Conservation (phyloP, 2,797 vertebrate genomes). For the Catamblyrhynchus diadema region DNA sequence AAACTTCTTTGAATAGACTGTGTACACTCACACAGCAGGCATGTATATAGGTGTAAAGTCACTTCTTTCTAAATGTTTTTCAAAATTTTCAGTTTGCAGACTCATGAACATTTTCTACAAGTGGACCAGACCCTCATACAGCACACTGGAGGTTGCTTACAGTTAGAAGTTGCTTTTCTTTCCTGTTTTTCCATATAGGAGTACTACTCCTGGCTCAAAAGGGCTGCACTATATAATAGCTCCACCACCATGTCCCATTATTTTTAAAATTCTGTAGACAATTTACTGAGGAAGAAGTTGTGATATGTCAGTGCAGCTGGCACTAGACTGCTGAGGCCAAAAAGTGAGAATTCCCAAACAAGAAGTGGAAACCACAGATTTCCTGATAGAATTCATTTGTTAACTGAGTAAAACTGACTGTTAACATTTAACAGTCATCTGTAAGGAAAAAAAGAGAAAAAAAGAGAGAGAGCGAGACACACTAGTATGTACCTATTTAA, state of each 20-base stretch:
- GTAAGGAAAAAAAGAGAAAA: neutral
- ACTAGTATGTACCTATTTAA: neutral
- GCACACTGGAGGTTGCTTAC: neutral
- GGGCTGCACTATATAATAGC: neutral
- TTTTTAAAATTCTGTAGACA: neutral
- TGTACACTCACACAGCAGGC: neutral
- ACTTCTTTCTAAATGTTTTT: neutral
- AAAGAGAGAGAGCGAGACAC: accelerated
- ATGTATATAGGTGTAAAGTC: neutral
- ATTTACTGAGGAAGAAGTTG: neutral
- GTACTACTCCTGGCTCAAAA: neutral
- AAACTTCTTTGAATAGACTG: neutral
- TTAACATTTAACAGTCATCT: neutral
- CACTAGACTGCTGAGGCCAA: neutral
- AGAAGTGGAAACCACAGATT: neutral
- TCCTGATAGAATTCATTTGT: neutral
- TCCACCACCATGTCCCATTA: neutral
- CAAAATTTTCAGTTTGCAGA: neutral
- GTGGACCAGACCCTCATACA: neutral
- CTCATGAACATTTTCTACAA: neutral
- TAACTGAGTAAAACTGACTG: neutral
- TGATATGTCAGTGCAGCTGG: neutral
- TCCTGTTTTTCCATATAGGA: neutral
- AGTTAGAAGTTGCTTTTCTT: neutral
- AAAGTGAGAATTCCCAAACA: neutral